These are phyloP conservation scores for Linnaemya tessellans DNA, from an alignment of 2,888 invertebrate species.

Conservation along the genomic window DNA sequence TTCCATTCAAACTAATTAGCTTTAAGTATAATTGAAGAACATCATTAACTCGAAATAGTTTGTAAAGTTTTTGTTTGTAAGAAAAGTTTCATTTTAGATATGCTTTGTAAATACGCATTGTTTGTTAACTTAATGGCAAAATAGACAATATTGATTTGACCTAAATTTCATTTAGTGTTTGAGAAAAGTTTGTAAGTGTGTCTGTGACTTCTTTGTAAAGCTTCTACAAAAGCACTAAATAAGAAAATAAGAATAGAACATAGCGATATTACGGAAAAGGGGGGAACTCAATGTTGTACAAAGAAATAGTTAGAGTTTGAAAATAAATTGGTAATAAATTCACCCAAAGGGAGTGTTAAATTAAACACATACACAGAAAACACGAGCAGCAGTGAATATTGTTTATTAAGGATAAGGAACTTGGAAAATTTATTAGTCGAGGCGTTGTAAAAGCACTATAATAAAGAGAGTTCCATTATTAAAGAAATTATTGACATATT, in stretches of 20 bases:
- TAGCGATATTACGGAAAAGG: background rate
- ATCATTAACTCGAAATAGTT: constrained; percentile 57
- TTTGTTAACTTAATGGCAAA: constrained; percentile 54
- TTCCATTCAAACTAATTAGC: constrained; percentile 68
- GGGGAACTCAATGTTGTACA: constrained; percentile 25
- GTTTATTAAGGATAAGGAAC: too few relatives aligned
- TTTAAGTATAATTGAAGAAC: constrained; percentile 68
- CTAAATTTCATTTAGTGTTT: constrained; percentile 56
- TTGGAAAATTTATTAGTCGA: too few relatives aligned
- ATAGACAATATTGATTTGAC: constrained; percentile 66
- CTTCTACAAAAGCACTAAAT: constrained; percentile 26
- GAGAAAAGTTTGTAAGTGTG: background rate
- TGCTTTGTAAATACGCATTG: constrained; percentile 5
- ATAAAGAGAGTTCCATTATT: background rate
- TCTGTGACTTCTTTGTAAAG: background rate
- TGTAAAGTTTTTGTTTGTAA: constrained; percentile 49
- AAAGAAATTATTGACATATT: background rate
- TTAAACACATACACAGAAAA: background rate
- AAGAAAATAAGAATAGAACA: background rate
- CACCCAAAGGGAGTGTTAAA: constrained; percentile 29
- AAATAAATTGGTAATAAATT: constrained; percentile 16
- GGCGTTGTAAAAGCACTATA: background rate
- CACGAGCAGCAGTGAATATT: too few relatives aligned
- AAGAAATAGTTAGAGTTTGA: constrained; percentile 17
- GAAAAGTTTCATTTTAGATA: constrained; percentile 24